Evolutionary conservation across 2,113 vertebrate species (phyloP), one percentile per base, ranked within the genome.

Genomic region (Vanacampus margaritifer): DNA sequence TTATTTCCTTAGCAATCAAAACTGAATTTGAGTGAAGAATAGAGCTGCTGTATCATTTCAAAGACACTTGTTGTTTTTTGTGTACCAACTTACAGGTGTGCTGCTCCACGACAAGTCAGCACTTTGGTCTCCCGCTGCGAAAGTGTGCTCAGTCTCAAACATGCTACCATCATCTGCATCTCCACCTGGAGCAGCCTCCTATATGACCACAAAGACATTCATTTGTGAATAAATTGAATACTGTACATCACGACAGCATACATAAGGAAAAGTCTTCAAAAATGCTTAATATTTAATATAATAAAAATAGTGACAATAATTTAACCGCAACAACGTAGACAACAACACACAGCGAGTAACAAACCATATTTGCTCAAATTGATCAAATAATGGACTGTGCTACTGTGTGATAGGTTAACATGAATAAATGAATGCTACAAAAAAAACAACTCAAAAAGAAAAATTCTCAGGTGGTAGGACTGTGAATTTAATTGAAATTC

Each of bases 101-200:
- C 71, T 82, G 51, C 53, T 84, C 88, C 89, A 88, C 46, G 86
- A 78, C 67, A 79, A 39, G 17, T 90, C 87, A 64, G 78, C 76
- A 68, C 72, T 84, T 74, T 76, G 75, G 74, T 89, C 85, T 77
- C 74, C 87, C 61, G 72, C 86, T 1, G 71, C 10, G 37, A 53
- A 72, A 41, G 68, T 73, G 69, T 74, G 81, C 61, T 89, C 84
- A 4, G 71, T 61, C 43, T 85, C 84, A 43, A 73, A 75, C 23
- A 59, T 72, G 28, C 86, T 77, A 67, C 93, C 90, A 46, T 92
- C 76, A 72, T 95, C 94, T n/a, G 79, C 81, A 60, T 95, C 95
- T n/a, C 80, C 88, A 81, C 90, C 88, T 77, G 90, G 87, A 83
- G 90, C 73, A 0, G 83, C 75, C 71, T 84, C 87, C 87, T 81